Evolutionary conservation across 2,888 invertebrate species (phyloP).

Genomic region (Hedychridium roseum): DNA sequence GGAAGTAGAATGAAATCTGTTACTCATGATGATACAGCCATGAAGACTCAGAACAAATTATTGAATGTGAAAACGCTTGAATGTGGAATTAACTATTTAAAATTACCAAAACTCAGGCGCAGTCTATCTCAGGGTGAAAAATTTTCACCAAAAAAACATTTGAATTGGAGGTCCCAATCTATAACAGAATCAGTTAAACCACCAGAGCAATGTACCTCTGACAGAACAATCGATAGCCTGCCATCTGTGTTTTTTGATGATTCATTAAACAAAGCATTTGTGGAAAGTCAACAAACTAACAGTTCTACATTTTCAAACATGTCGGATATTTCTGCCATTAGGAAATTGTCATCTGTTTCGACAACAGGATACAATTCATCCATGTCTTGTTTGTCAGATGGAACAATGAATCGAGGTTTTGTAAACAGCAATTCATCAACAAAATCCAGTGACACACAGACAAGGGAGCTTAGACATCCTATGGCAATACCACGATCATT

Average conservation of each 20-base stretch:
- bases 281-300: constrained; percentile 22
- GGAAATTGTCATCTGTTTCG: constrained; percentile 33
- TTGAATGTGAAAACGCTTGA: no score
- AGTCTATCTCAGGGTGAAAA: constrained; percentile 42
- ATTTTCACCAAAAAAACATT: constrained; percentile 20
- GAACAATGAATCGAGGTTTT: constrained; percentile 47
- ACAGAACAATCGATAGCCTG: constrained; percentile 8
- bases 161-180: constrained; percentile 28
- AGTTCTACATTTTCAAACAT: constrained; percentile 38
- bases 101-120: constrained; percentile 16
- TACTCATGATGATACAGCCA: no score
- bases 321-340: constrained; percentile 47
- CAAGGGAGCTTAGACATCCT: no score
- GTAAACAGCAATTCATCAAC: constrained; percentile 29
- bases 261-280: constrained; percentile 44
- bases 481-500: no score
- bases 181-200: no score
- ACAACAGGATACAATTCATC: constrained; percentile 22
- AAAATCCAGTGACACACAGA: constrained; percentile 7
- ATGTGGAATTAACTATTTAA: no score
- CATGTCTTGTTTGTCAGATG: constrained; percentile 32
- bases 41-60: no score
- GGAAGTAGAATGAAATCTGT: constrained; percentile 18
- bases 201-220: background rate
- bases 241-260: constrained; percentile 34